Evolutionary conservation across 2,888 invertebrate genomes (phyloP).

Genomic region (Apantesis nais): DNA sequence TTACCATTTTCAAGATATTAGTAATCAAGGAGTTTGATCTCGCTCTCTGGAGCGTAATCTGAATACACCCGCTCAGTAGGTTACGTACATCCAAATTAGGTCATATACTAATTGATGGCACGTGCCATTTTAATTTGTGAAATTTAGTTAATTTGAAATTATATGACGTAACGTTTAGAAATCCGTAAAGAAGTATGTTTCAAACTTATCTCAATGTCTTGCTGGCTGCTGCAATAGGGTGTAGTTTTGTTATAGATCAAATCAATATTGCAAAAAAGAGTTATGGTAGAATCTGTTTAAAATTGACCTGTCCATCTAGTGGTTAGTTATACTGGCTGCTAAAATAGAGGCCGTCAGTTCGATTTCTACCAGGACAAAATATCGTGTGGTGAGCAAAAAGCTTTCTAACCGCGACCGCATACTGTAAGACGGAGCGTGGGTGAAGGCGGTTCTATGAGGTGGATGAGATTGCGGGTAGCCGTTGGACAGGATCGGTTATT

Average conservation of each 20-base stretch:
- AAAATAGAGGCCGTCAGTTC: no score
- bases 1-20: slow-evolving; percentile 55
- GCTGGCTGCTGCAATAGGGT: no score
- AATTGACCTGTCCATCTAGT: no score
- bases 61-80: slow-evolving; percentile 69
- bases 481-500: no score
- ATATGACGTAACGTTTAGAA: slow-evolving; percentile 11
- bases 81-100: slow-evolving; percentile 77
- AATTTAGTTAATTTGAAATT: slow-evolving; percentile 33
- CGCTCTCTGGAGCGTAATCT: slow-evolving; percentile 69
- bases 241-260: no score
- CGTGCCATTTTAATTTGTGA: slow-evolving; percentile 58
- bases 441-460: no score
- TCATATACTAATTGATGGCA: slow-evolving; percentile 77
- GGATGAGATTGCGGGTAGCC: no score
- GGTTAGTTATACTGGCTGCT: no score
- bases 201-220: not conserved
- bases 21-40: slow-evolving; percentile 50
- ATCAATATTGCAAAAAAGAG: not conserved
- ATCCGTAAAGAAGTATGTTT: not conserved
- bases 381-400: no score
- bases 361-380: no score
- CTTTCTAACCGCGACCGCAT: no score
- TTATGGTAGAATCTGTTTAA: not conserved
- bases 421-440: no score